Evolutionary conservation across 1,140 invertebrate species (phyloP).

Genomic region (Zaprionus taronus): DNA sequence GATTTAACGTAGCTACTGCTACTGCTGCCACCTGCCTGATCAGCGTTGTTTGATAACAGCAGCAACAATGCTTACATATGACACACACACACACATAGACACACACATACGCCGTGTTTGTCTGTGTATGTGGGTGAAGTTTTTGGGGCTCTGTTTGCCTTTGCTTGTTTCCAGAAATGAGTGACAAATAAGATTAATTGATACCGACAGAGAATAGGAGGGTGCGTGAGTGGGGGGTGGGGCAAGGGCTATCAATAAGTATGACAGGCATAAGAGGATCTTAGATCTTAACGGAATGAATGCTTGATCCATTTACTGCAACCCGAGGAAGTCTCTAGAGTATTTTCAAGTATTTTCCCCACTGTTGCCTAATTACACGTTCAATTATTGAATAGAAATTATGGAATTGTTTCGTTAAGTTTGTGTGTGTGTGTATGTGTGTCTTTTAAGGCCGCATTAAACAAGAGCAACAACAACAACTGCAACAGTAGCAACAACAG

Average conservation of each 20-base stretch:
- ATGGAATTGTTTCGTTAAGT: slow-evolving; percentile 31
- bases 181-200: slow-evolving; percentile 83
- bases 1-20: slow-evolving; percentile 72
- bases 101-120: slow-evolving; percentile 18
- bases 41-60: slow-evolving; percentile 80
- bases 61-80: slow-evolving; percentile 28
- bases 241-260: slow-evolving; percentile 41
- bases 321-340: slow-evolving; percentile 15
- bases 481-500: slow-evolving; percentile 38
- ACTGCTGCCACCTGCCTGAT: slow-evolving; percentile 80
- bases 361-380: not conserved
- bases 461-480: slow-evolving; percentile 35
- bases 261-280: slow-evolving; percentile 76
- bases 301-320: slow-evolving; percentile 20
- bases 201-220: slow-evolving; percentile 31
- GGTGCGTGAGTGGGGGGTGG: slow-evolving; percentile 11
- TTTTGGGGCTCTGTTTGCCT: slow-evolving; percentile 42
- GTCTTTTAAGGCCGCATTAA: slow-evolving; percentile 71
- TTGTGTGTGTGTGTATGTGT: slow-evolving; percentile 12
- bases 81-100: slow-evolving; percentile 14
- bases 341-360: not conserved
- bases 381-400: not conserved
- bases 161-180: slow-evolving; percentile 68
- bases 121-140: slow-evolving; percentile 37
- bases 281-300: slow-evolving; percentile 48